A percentile compares a stretch with the other conserved stretches of the same genome.
These are phyloP conservation scores for Silurus glanis DNA, from an alignment of 2,113 vertebrate species.

Conservation along the genomic window DNA sequence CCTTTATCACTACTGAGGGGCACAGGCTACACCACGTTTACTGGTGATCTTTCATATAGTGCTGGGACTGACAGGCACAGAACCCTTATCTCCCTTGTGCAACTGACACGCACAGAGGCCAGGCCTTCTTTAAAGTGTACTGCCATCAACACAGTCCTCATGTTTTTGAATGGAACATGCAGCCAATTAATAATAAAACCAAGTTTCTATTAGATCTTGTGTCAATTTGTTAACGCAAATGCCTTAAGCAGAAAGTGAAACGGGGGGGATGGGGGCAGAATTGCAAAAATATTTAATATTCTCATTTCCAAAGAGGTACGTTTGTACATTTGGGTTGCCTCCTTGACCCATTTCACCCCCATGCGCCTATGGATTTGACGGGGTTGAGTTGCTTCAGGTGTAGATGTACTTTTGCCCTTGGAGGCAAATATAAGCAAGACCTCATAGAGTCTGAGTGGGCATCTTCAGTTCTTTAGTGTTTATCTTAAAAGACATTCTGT, in stretches of 20 bases:
- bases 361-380: conserved; percentile 11
- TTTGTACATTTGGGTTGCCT: background rate
- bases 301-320: conserved; percentile 7
- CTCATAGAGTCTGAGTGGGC: background rate
- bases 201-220: background rate
- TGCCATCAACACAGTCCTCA: no score
- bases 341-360: conserved; percentile 45
- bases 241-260: background rate
- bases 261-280: no score
- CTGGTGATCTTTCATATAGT: background rate
- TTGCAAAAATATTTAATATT: conserved; percentile 29
- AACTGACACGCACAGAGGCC: background rate
- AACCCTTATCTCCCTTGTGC: background rate
- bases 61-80: background rate
- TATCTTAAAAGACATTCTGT: background rate
- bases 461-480: background rate
- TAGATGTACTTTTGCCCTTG: conserved; percentile 6
- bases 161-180: background rate
- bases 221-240: conserved; percentile 21
- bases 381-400: conserved; percentile 5
- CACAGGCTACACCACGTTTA: background rate
- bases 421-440: conserved; percentile 22
- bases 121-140: background rate
- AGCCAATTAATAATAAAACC: background rate
- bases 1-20: background rate